These are phyloP conservation scores for Formica exsecta DNA, from an alignment of 1,140 invertebrate genomes.

Conservation along the genomic window DNA sequence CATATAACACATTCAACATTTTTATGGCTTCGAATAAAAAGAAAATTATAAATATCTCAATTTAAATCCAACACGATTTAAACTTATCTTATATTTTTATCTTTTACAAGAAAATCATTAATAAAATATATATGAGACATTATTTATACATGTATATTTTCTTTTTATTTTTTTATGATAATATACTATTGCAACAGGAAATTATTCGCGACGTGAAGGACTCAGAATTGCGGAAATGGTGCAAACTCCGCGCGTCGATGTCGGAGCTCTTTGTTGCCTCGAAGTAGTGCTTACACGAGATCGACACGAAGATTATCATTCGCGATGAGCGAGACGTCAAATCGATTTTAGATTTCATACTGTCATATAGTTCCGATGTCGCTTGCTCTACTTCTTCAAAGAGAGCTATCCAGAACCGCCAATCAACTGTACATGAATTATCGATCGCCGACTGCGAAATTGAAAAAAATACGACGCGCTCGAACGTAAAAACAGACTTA, in stretches of 20 bases:
- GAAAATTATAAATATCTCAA: background rate
- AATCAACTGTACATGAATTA: slow-evolving; percentile 65
- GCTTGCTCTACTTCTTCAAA: slow-evolving; percentile 67
- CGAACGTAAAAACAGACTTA: background rate
- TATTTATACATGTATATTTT: background rate
- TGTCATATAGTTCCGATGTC: slow-evolving; percentile 56
- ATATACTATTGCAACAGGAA: slow-evolving; percentile 11
- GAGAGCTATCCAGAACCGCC: slow-evolving; percentile 31
- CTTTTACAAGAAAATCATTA: background rate
- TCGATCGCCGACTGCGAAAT: slow-evolving; percentile 58
- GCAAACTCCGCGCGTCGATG: background rate
- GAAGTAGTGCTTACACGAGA: slow-evolving; percentile 36
- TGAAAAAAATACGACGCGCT: slow-evolving; percentile 3
- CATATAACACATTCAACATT: background rate
- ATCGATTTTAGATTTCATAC: slow-evolving; percentile 73
- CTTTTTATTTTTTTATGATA: slow-evolving; percentile 2
- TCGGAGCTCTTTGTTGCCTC: slow-evolving; percentile 40
- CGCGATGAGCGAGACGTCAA: slow-evolving; percentile 19
- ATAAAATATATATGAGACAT: slow-evolving; percentile 18
- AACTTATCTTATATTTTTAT: background rate
- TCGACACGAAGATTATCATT: slow-evolving; percentile 56
- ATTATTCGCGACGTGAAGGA: slow-evolving; percentile 36
- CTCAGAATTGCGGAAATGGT: slow-evolving; percentile 17
- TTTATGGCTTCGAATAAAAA: background rate
- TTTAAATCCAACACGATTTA: background rate